Conservation (phyloP, 2,888 invertebrate genomes). For the Orthonevra nobilis region DNA sequence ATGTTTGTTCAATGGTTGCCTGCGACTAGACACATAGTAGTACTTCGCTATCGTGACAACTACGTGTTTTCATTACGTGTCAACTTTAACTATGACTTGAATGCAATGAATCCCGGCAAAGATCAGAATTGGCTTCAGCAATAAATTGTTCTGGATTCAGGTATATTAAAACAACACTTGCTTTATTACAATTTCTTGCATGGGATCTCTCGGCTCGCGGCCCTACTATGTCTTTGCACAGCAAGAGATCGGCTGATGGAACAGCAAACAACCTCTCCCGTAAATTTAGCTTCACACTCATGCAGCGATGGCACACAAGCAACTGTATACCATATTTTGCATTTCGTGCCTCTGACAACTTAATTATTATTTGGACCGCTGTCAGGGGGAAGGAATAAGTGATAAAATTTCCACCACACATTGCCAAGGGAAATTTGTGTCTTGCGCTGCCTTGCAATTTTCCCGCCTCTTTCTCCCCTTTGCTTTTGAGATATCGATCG, state of each 20-base stretch:
- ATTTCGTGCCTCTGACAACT: conserved; percentile 70
- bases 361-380: conserved; percentile 70
- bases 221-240: conserved; percentile 44
- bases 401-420: conserved; percentile 64
- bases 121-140: conserved; percentile 52
- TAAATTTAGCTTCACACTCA: conserved; percentile 18
- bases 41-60: conserved; percentile 38
- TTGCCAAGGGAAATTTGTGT: conserved; percentile 55
- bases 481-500: conserved; percentile 54
- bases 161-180: conserved; percentile 62
- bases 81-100: conserved; percentile 20
- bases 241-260: conserved; percentile 45
- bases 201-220: conserved; percentile 7
- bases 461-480: background rate
- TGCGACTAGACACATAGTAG: conserved; percentile 42
- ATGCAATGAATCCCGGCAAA: conserved; percentile 45
- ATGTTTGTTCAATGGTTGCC: background rate
- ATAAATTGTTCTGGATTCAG: conserved; percentile 60
- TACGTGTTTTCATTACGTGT: conserved; percentile 53
- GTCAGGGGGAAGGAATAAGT: conserved; percentile 61
- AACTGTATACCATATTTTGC: conserved; percentile 59
- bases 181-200: conserved; percentile 53
- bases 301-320: too few relatives aligned
- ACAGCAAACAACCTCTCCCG: conserved; percentile 21
- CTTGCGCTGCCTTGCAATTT: conserved; percentile 18